phyloP scores from a whole-genome alignment of 2,888 invertebrate genomes.

The Brenthis ino region DNA sequence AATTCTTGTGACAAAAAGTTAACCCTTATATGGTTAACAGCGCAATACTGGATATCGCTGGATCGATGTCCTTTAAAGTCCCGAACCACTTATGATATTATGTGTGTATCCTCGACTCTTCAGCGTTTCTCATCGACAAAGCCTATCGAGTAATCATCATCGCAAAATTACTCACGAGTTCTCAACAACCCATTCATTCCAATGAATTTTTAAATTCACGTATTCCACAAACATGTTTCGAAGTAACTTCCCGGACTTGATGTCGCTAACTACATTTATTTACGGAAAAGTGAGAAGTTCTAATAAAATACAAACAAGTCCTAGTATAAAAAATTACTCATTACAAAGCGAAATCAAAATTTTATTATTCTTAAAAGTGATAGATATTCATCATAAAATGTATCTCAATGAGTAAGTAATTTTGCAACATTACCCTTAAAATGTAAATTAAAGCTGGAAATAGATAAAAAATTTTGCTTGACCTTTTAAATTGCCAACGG shows the following conservation, averaged over 20 bases:
- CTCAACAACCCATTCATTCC: conserved; percentile 38
- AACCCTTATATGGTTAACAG: conserved; percentile 62
- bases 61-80: conserved; percentile 68
- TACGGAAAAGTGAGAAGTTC: neutral
- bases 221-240: conserved; percentile 32
- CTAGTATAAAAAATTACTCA: neutral
- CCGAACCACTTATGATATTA: conserved; percentile 73
- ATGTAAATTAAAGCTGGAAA: conserved; percentile 22
- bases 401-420: neutral
- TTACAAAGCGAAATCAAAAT: neutral
- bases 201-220: conserved; percentile 43
- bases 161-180: conserved; percentile 49
- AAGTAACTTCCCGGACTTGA: conserved; percentile 23
- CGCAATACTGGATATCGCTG: conserved; percentile 63
- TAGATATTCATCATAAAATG: conserved; percentile 1
- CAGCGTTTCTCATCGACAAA: conserved; percentile 68
- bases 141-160: conserved; percentile 48
- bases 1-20: conserved; percentile 63
- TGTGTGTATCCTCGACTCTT: conserved; percentile 56
- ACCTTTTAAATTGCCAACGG: conserved; percentile 50
- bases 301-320: neutral
- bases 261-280: conserved; percentile 30
- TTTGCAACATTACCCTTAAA: conserved; percentile 24
- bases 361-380: neutral
- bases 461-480: conserved; percentile 31